phyloP scores from a whole-genome alignment of 2,113 vertebrate species.

The Rhipidura dahli region DNA sequence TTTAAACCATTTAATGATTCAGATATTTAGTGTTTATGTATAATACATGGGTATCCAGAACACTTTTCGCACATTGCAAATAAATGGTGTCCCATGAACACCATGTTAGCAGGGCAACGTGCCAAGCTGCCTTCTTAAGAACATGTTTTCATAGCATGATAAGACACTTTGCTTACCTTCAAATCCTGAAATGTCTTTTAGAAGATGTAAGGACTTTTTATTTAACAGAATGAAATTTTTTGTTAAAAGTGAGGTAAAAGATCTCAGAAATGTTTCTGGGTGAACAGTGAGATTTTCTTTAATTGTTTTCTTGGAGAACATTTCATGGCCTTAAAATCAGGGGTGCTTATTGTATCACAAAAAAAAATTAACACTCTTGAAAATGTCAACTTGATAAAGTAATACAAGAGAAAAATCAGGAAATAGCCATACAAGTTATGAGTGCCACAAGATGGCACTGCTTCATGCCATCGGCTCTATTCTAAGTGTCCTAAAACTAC shows the following conservation, averaged over 20 bases:
- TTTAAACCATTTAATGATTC: background rate
- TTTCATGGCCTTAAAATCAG: background rate
- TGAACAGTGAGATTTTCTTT: background rate
- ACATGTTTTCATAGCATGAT: background rate
- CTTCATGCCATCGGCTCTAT: background rate
- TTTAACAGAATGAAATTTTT: background rate
- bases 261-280: background rate
- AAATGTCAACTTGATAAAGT: background rate
- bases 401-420: background rate
- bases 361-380: background rate
- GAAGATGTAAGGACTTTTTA: background rate
- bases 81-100: background rate
- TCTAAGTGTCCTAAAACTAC: background rate
- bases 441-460: conserved; percentile 62
- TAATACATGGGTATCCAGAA: background rate
- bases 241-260: background rate
- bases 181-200: background rate
- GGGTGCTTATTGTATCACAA: background rate
- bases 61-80: background rate
- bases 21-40: background rate
- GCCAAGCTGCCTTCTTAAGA: background rate
- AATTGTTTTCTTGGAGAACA: background rate
- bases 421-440: background rate
- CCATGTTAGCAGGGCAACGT: background rate
- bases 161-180: background rate